A percentile compares a stretch with the other conserved stretches of the same genome.
Evolutionary conservation across 2,888 invertebrate species (phyloP).

Genomic region (Lasioglossum pauxillum): DNA sequence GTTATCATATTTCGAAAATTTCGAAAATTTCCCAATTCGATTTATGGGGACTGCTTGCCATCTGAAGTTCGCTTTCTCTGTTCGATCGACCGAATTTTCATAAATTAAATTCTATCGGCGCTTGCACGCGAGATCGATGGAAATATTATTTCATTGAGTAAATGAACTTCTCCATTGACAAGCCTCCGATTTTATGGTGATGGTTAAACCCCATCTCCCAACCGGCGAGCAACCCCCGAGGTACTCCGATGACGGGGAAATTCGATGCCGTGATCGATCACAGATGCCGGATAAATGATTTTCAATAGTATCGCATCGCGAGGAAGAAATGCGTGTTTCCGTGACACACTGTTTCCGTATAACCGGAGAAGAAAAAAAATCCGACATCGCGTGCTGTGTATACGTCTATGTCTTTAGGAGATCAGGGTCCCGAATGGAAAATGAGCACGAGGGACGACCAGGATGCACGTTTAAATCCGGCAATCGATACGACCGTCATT

Average conservation of each 20-base stretch:
- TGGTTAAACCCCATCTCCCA: neutral
- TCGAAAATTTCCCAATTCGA: neutral
- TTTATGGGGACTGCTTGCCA: neutral
- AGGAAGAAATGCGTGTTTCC: neutral
- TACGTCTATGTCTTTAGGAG: neutral
- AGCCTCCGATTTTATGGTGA: neutral
- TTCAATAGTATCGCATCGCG: neutral
- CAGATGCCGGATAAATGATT: neutral
- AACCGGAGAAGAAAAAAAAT: neutral
- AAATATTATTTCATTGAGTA: neutral
- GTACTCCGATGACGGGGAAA: neutral
- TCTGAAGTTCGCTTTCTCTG: neutral
- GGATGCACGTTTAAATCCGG: neutral
- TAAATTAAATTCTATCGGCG: neutral
- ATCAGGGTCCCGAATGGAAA: neutral
- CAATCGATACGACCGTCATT: constrained; percentile 1
- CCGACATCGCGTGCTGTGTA: neutral
- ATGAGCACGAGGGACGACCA: neutral
- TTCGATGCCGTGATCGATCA: neutral
- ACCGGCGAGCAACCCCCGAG: neutral
- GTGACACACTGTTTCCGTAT: neutral
- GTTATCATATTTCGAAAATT: neutral
- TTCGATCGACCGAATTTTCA: neutral
- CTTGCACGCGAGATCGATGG: neutral
- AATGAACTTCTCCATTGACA: neutral